Evolutionary conservation across 2,888 invertebrate species (phyloP), one percentile per base, ranked within the genome.

Genomic region (Zelleria hepariella): DNA sequence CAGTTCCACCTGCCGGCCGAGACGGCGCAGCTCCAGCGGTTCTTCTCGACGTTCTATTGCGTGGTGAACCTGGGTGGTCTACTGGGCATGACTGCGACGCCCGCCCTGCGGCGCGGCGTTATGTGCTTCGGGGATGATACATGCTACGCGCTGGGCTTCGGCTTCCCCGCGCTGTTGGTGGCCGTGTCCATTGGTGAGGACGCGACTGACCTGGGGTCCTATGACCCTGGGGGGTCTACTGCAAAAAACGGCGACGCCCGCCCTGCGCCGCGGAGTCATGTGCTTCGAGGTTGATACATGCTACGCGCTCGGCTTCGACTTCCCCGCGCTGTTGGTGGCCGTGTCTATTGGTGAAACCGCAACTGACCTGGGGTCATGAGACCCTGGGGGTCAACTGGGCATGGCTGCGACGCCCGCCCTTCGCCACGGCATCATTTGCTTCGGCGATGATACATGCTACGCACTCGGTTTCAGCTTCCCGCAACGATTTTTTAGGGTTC

Each of bases 21-120:
- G 78, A 91, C 92, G 65, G 87, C 90, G 61, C 89, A 92, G 58
- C 83, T 95, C 20, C 91, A 92, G 67, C 89, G 91, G 54, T 96
- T 94, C 77, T 96, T 96, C 80, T 95, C 95, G 0, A 89, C 94
- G 1, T 96, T 96, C 82, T 96, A 96, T 76, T 94, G 95, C 75
- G 91, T 93, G 25, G 95, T 95, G 67, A 96, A 96, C 76, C 74
- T 92, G 6, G 92, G 92, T 1, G 91, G 92, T 1, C 90, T 92
- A 62, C 86, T 91, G 70, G 92, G 92, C 0, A 91, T 91, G 91
- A 82, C 94, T 58, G 69, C 95, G 5, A 94, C 94, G 0, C 96
- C 96, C 0, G 89, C 93, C 25, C 81, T 96, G 51, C 88, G 94
- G 70, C 90, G 92, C 65, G 89, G 91, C 64, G 80, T 93, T 54